Percentiles rank a stretch among this genome's conserved stretches.
phyloP scores from a whole-genome alignment of 2,888 invertebrate species.

The Sarcophaga caerulescens region DNA sequence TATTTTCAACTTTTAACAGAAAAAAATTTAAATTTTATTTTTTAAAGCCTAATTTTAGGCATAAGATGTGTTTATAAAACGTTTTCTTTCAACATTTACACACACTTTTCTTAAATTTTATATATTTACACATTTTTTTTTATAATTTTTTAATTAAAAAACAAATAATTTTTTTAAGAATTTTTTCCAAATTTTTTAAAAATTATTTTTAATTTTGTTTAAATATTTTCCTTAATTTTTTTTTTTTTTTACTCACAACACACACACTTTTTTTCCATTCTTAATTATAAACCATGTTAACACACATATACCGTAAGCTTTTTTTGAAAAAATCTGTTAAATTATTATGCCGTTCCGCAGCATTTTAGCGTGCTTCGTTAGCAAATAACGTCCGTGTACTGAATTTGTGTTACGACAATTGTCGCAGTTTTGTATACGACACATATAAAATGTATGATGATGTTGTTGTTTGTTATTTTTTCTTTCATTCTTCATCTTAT shows the following conservation, averaged over 20 bases:
- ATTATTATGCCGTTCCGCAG: constrained; percentile 47
- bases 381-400: constrained; percentile 79
- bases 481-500: constrained; percentile 19
- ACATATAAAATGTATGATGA: constrained; percentile 70
- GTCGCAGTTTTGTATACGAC: constrained; percentile 79
- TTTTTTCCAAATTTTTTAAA: not conserved
- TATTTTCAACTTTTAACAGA: not conserved
- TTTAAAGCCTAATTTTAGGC: constrained; percentile 27
- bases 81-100: constrained; percentile 10
- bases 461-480: too few relatives aligned
- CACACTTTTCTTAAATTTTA: not conserved
- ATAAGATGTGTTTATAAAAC: not conserved
- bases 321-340: constrained; percentile 1
- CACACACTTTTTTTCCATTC: constrained; percentile 2
- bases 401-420: constrained; percentile 76
- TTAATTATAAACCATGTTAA: too few relatives aligned
- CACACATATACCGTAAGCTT: constrained; percentile 32
- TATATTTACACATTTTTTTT: not conserved
- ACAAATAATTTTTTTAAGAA: not conserved
- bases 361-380: constrained; percentile 71
- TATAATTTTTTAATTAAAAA: not conserved
- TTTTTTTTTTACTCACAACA: constrained; percentile 32
- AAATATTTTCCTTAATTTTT: constrained; percentile 22
- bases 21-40: not conserved
- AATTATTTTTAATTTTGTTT: not conserved